Evolutionary conservation across 2,888 invertebrate species (phyloP), one percentile per base, ranked within the genome.

Genomic region (Cephus sareptanus): DNA sequence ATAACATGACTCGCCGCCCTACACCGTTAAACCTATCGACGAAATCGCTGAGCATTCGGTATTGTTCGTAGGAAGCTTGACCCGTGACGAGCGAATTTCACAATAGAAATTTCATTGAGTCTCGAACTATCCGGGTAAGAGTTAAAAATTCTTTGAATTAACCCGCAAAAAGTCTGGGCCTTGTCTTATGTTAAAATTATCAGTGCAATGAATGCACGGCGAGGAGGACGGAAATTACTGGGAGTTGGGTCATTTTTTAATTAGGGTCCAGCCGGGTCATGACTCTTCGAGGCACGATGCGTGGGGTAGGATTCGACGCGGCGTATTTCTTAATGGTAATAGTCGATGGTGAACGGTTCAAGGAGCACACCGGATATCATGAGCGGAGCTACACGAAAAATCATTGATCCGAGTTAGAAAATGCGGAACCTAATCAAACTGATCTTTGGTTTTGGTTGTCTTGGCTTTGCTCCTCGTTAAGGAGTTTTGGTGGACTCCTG

Each of bases 321-420:
- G 74, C 15, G n/a, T 23, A 34, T 35, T 74, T 74, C 23, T 34
- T 74, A 23, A 11, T 13, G 4, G 6, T 11, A n/a, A 30, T n/a
- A 23, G 11, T 11, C 23, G 37, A 35, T 74, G 30, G 6, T 23
- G 74, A 74, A 74, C 74, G 74, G 34, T 71, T 74, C 35, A 30
- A 34, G 35, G 15, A 74, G 23, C 33, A 37, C 3, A 71, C 71
- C 71, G 71, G 71, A 33, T 31, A 23, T 71, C 71, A 37, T 13
- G 71, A 71, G 11, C 4, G 13, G 2, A 31, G 34, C 71, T 34
- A 30, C 70, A 71, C 71, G 71, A 71, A 71, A 71, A 71, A 71
- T 71, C 71, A 71, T 71, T 71, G 71, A 71, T 71, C 71, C 71
- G 31, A n/a, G 12, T 12, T 31, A 71, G 13, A 71, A 34, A 71